Conservation (phyloP, 2,888 invertebrate species). For the Aspidiotus destructor region DNA sequence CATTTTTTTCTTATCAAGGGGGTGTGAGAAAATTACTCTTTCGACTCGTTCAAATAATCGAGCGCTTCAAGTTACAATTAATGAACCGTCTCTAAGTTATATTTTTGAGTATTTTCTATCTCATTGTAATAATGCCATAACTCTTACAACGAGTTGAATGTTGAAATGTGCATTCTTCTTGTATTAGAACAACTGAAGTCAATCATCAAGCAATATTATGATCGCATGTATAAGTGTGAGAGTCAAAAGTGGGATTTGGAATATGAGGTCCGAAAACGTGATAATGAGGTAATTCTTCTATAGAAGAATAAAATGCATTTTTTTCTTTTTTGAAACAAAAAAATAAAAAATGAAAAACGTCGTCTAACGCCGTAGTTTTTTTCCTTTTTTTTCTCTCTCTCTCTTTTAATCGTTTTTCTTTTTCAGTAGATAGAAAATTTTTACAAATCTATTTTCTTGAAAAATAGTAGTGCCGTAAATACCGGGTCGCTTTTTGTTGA, state of each 20-base stretch:
- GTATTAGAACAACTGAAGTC: slow-evolving; percentile 30
- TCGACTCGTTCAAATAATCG: too few species aligned
- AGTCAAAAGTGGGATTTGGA: slow-evolving; percentile 97
- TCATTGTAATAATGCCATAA: too few species aligned
- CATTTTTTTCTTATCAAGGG: too few species aligned
- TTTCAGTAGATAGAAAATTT: not conserved
- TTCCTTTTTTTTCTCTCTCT: slow-evolving; percentile 9
- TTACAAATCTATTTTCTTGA: not conserved
- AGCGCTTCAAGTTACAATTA: too few species aligned
- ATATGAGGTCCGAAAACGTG: slow-evolving; percentile 55
- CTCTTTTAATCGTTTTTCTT: not conserved
- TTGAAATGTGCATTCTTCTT: slow-evolving; percentile 33
- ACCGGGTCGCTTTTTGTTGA: too few species aligned
- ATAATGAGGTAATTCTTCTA: slow-evolving; percentile 36
- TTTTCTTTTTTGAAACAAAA: slow-evolving; percentile 31
- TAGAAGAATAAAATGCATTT: not conserved
- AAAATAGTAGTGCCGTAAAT: too few species aligned
- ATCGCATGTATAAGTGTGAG: slow-evolving; percentile 95
- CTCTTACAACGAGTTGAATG: not conserved
- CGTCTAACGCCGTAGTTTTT: slow-evolving; percentile 14
- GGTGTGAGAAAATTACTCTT: too few species aligned
- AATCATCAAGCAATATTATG: slow-evolving; percentile 81
- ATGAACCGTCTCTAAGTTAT: too few species aligned
- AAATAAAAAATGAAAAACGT: slow-evolving; percentile 62
- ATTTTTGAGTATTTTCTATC: too few species aligned